Percentiles rank a stretch among this genome's conserved stretches.
These are phyloP conservation scores for Eledona agricola DNA, from an alignment of 2,888 invertebrate genomes.

Conservation along the genomic window DNA sequence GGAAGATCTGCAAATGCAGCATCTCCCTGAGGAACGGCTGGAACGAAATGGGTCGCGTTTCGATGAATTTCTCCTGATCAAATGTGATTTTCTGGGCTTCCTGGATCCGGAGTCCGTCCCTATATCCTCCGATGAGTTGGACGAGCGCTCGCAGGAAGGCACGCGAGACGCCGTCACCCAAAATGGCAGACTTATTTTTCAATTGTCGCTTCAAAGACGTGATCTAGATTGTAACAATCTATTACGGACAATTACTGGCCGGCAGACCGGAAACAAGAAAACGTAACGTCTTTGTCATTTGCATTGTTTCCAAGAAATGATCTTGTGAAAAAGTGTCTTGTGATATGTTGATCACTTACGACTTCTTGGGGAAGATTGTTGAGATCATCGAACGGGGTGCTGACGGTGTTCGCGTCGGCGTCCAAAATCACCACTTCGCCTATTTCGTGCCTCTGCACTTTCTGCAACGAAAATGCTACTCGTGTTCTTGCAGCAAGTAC, in stretches of 20 bases:
- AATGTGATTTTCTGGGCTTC: conserved; percentile 82
- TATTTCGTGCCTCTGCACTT: conserved; percentile 81
- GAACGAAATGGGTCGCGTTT: conserved; percentile 83
- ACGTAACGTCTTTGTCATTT: no score
- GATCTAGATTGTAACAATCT: conserved; percentile 64
- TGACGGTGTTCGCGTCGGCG: conserved; percentile 88
- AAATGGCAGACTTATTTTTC: conserved; percentile 76
- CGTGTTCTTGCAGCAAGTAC: no score
- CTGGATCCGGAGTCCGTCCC: conserved; percentile 85
- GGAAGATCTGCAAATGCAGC: conserved; percentile 93
- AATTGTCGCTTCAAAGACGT: conserved; percentile 78
- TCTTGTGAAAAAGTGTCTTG: no score
- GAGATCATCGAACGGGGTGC: conserved; percentile 90
- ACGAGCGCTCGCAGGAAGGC: conserved; percentile 93
- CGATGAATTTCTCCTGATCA: conserved; percentile 86
- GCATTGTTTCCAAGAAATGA: no score
- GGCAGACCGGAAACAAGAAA: background rate
- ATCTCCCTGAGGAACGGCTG: conserved; percentile 91
- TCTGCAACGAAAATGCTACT: conserved; percentile 64
- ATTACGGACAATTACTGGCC: conserved; percentile 13
- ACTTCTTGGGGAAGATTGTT: conserved; percentile 90
- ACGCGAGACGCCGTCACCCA: conserved; percentile 92
- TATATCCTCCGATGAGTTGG: conserved; percentile 92
- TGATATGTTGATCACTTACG: no score
- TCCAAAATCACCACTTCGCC: conserved; percentile 95